Evolutionary conservation across 2,113 vertebrate genomes (phyloP).

Genomic region (Catharus fuscescens): DNA sequence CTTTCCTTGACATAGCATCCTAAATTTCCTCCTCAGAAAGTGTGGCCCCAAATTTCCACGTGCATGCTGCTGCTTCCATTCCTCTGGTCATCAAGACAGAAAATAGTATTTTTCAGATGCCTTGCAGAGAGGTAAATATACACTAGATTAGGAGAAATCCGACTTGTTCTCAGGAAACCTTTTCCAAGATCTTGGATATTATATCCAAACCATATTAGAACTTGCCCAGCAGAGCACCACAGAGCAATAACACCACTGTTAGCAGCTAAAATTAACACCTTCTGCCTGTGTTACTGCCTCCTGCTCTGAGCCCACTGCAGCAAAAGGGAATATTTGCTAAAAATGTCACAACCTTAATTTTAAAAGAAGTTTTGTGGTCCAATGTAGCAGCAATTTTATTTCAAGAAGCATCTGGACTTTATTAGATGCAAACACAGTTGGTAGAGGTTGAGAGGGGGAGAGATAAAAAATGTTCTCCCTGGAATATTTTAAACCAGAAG

Average conservation of each 20-base stretch:
- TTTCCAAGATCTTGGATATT: background rate
- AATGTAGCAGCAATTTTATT: constrained; percentile 1
- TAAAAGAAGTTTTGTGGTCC: background rate
- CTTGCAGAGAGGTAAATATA: background rate
- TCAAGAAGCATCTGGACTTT: constrained; percentile 35
- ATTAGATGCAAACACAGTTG: constrained; percentile 31
- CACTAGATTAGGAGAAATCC: background rate
- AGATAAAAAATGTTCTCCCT: constrained; percentile 40
- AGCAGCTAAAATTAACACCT: background rate
- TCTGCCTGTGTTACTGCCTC: background rate
- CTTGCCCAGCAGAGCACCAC: background rate
- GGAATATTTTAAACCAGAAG: constrained; percentile 48
- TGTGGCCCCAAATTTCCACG: background rate
- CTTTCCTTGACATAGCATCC: background rate
- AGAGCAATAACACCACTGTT: background rate
- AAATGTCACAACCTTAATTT: constrained; percentile 6
- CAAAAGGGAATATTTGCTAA: background rate
- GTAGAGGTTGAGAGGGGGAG: background rate
- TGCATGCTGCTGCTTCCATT: background rate
- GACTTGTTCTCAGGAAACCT: background rate
- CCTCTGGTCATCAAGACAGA: background rate
- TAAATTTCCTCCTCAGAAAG: background rate
- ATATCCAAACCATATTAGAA: background rate
- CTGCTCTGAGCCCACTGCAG: background rate
- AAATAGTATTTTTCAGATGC: background rate